Evolutionary conservation across 2,888 invertebrate species (phyloP), one percentile per base, ranked within the genome.

Genomic region (Himalopsyche kuldschensis): DNA sequence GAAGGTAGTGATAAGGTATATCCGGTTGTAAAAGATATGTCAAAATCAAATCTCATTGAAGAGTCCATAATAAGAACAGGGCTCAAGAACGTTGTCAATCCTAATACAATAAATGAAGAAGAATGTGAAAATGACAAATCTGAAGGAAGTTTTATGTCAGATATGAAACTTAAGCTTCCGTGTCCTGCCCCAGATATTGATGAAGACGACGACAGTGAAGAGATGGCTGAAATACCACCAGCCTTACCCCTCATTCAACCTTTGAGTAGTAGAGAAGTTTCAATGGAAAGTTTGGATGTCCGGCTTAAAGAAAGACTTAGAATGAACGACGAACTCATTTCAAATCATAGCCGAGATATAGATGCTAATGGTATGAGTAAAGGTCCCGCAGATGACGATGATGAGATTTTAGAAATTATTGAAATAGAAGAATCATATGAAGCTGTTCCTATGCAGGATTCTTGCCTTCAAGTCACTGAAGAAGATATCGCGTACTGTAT

Each of bases 401-500:
- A 95, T 88, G 95, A 95, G 89, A 94, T 96, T 86, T 90, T 96
- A 88, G 96, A 96, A 90, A 95, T 96, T 86, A 94, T 96, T 87
- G 96, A 96, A 90, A 94, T 96, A 10, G 95, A 95, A 88, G 96
- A 96, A 89, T 94, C 94, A 1, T 92, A 95, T 87, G 96, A 96
- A 89, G 96, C 95, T 15, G 97, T 97, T 24, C 96, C 96, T 78
- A 97, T 95, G 92, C 96, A 96, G 90, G 97, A 96, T 89, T 95
- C 94, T 84, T 97, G 97, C 87, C 92, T 97, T 81, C 97, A 97
- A 92, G 97, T 97, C 80, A 97, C 97, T 6, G 97, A 98, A 90
- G 97, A 97, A 90, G 97, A 98, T 88, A 97, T 98, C 85, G 96
- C 97, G 4, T 92, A 95, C 81, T 96, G 97, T 88, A 97, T 97